Base-by-base conservation (phyloP, 2,888 invertebrate species). In the Arenicola marina region DNA sequence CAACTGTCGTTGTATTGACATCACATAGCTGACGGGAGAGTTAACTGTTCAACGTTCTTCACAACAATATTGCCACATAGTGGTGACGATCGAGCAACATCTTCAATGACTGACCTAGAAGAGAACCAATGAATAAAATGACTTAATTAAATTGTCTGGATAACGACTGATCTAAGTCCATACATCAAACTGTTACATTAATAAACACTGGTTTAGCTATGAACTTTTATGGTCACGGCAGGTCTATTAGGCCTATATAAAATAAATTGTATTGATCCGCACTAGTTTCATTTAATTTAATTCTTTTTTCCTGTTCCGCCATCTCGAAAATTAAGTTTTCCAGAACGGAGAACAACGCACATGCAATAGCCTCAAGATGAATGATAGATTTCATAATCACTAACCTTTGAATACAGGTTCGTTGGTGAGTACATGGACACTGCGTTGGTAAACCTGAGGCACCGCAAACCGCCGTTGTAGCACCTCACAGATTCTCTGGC, bases 321-420 rank as follows among this genome's bases (percentile, higher is more conserved):
- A n/a, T n/a, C n/a, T n/a, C n/a, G n/a, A n/a, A n/a, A n/a, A n/a
- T 38, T 38, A 38, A 15, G 38, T 38, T 38, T 38, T 38, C 38
- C 18, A 38, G 18, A 15, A 15, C 11, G 11, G 18, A 38, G 11
- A 38, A 18, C 18, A 15, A 38, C 38, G 18, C 38, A 38, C 38
- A 38, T 18, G 18, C 38, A 38, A 11, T 15, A 18, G 11, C 38
- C 11, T 38, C 38, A 38, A 18, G 11, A 48, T n/a, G 24, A 53
- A 11, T 48, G 18, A 7, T 15, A 38, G 38, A 15, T 38, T 38
- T 56, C 4, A 31, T 31, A 44, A 21, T n/a, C 29, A 31, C 56
- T 45, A 67, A 81, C 83, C 84, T 76, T 78, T 81, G 64, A 84
- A 76, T 11, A 82, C 81, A 59, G 82, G 75, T 70, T 83, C 81